These are phyloP conservation scores for Urosaurus nigricauda DNA, from an alignment of 2,797 vertebrate species.

Conservation along the genomic window DNA sequence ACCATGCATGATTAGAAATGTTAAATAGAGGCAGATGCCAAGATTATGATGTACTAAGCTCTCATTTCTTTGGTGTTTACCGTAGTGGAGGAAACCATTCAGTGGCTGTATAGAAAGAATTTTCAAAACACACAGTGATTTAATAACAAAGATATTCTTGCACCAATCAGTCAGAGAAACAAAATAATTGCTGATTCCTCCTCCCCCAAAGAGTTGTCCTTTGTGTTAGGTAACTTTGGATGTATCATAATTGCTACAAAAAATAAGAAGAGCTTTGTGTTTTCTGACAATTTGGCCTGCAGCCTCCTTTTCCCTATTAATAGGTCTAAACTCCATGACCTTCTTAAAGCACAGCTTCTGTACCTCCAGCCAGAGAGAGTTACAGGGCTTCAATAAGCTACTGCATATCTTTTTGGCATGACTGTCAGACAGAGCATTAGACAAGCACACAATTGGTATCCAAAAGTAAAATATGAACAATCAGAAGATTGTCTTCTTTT, in stretches of 20 bases:
- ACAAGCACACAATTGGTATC: conserved; percentile 5
- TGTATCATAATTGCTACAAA: not conserved
- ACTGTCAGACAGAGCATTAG: not conserved
- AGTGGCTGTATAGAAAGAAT: not conserved
- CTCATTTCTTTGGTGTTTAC: not conserved
- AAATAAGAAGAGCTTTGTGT: not conserved
- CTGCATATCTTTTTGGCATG: not conserved
- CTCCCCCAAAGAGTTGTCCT: not conserved
- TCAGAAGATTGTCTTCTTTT: not conserved
- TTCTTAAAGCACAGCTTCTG: conserved; percentile 48
- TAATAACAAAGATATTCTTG: not conserved
- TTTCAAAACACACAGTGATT: not conserved
- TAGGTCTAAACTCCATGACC: conserved; percentile 19
- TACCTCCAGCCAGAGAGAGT: conserved; percentile 47
- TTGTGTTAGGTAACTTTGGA: not conserved
- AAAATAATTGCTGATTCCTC: not conserved
- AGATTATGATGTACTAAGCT: not conserved
- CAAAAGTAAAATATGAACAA: not conserved
- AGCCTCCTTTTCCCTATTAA: not conserved
- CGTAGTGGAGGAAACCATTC: not conserved
- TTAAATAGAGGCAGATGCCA: not conserved
- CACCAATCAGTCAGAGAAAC: not conserved
- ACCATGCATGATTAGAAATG: too few species aligned
- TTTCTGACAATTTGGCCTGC: conserved; percentile 27
- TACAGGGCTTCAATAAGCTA: conserved; percentile 42